phyloP scores from a whole-genome alignment of 1,140 invertebrate species.

The Drosophila navojoa region DNA sequence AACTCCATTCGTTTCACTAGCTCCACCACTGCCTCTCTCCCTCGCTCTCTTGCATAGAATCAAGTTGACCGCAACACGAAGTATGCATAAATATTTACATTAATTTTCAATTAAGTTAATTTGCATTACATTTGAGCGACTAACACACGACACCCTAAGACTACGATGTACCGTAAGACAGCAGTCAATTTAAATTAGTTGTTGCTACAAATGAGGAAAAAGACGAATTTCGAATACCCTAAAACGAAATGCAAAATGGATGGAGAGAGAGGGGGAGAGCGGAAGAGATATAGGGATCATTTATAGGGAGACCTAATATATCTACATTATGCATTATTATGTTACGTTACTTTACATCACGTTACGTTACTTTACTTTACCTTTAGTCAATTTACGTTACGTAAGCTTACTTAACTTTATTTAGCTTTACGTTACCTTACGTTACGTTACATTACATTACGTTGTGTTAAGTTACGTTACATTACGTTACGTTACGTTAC shows the following conservation, averaged over 20 bases:
- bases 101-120: conserved; percentile 77
- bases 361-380: too few relatives aligned
- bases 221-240: conserved; percentile 16
- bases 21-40: conserved; percentile 15
- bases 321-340: not conserved
- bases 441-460: too few relatives aligned
- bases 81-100: conserved; percentile 71
- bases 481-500: too few relatives aligned
- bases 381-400: too few relatives aligned
- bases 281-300: too few relatives aligned
- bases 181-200: conserved; percentile 2
- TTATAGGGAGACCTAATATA: not conserved
- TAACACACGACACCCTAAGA: conserved; percentile 32
- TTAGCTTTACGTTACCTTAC: too few relatives aligned
- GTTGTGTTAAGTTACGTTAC: too few relatives aligned
- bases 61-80: conserved; percentile 40
- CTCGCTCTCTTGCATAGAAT: conserved; percentile 1
- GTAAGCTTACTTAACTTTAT: too few relatives aligned
- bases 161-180: conserved; percentile 33
- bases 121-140: conserved; percentile 61
- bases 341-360: too few relatives aligned
- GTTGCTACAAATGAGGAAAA: too few relatives aligned
- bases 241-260: not conserved
- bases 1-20: conserved; percentile 35
- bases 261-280: not conserved